These are phyloP conservation scores for Sceloporus tristichus DNA, from an alignment of 2,113 vertebrate species.

Conservation along the genomic window DNA sequence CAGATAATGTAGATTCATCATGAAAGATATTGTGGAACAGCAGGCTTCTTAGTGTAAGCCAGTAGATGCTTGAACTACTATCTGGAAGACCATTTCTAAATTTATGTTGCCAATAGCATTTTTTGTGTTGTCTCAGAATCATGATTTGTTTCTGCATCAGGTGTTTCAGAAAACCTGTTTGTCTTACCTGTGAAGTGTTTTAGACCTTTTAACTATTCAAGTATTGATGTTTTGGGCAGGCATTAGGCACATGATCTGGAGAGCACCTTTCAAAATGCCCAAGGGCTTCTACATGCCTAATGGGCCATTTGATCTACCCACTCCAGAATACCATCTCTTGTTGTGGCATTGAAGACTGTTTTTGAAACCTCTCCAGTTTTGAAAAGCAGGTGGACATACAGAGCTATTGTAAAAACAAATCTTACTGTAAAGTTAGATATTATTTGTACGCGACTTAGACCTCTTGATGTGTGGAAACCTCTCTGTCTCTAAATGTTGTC, in stretches of 20 bases:
- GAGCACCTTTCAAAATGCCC: neutral
- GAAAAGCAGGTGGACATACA: neutral
- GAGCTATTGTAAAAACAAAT: neutral
- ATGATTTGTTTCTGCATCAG: neutral
- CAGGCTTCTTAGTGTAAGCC: neutral
- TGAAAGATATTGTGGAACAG: neutral
- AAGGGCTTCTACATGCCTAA: neutral
- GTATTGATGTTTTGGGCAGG: neutral
- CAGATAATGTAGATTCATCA: neutral
- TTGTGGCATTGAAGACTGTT: neutral
- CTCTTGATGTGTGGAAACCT: neutral
- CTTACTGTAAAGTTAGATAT: neutral
- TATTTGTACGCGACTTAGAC: neutral
- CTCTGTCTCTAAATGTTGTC: neutral
- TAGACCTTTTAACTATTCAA: neutral
- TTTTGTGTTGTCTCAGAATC: neutral
- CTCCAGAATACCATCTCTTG: neutral
- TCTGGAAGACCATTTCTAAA: neutral
- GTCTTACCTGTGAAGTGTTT: neutral
- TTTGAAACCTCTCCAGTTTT: neutral
- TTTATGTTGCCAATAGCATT: neutral
- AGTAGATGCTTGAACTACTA: neutral
- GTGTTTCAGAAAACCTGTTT: neutral
- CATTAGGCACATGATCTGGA: neutral
- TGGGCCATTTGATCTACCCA: neutral